Conservation (phyloP, 2,113 vertebrate species). For the Cololabis saira region DNA sequence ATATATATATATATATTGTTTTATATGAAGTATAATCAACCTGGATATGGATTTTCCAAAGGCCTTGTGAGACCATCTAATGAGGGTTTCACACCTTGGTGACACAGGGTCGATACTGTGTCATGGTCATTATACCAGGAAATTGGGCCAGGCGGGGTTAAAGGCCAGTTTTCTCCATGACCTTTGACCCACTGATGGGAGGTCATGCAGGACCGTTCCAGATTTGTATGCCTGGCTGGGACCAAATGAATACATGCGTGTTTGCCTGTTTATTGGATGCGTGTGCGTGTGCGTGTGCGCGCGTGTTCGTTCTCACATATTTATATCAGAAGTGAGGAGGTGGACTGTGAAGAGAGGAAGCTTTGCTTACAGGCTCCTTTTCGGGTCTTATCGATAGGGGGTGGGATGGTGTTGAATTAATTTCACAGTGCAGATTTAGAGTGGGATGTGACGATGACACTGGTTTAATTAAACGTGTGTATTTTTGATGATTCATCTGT, state of each 20-base stretch:
- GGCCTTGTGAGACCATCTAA: slow-evolving; percentile 53
- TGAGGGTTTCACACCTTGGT: slow-evolving; percentile 47
- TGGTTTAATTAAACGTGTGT: slow-evolving; percentile 72
- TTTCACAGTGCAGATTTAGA: slow-evolving; percentile 76
- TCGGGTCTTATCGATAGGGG: slow-evolving; percentile 33
- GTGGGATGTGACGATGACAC: slow-evolving; percentile 77
- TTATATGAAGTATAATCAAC: slow-evolving; percentile 51
- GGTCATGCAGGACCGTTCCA: slow-evolving; percentile 42
- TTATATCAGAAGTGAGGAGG: slow-evolving; percentile 41
- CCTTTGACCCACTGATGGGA: slow-evolving; percentile 68
- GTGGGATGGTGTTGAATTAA: slow-evolving; percentile 57
- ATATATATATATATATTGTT: neutral
- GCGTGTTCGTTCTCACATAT: slow-evolving; percentile 45
- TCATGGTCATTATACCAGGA: slow-evolving; percentile 71
- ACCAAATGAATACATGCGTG: slow-evolving; percentile 23
- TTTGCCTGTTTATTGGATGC: neutral
- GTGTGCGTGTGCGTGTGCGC: neutral
- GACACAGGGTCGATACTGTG: slow-evolving; percentile 62
- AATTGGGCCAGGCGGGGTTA: slow-evolving; percentile 77
- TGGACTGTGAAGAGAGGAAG: slow-evolving; percentile 54
- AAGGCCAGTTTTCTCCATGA: slow-evolving; percentile 60
- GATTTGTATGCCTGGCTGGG: slow-evolving; percentile 42
- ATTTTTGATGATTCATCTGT: slow-evolving; percentile 62
- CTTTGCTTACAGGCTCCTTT: slow-evolving; percentile 50
- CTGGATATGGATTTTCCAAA: slow-evolving; percentile 55